Base-by-base conservation (phyloP, 1,140 invertebrate species). In the Ganaspis sp. region DNA sequence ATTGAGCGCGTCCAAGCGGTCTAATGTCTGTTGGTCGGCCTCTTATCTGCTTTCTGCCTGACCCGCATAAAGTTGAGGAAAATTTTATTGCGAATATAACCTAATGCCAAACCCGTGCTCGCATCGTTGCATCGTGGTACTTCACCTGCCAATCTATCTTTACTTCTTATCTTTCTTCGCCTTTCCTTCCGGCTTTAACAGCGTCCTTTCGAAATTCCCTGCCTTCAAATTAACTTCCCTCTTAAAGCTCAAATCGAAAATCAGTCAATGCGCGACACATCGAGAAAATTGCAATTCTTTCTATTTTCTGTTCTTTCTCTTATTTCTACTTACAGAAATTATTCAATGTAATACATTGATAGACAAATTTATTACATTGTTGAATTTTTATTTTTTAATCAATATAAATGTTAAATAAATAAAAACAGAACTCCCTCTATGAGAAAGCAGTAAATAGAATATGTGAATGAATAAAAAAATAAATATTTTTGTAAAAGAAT, bases 71-170 rank as follows among this genome's bases (percentile, higher is more conserved):
- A 58, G 37, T 42, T 45, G 72, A 74, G 70, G 76, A 77, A 77
- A 74, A 77, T n/a, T n/a, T n/a, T n/a, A n/a, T 77, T 74, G 64
- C 69, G 37, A 77, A 74, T n/a, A n/a, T 74, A 74, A 71, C 17
- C 72, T 70, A 11, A n/a, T 45, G 26, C 58, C 58, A 64, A 64
- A n/a, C 58, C 21, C 26, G 58, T 29, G 29, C 58, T 64, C 58
- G 23, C 12, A 15, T 29, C 12, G 58, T 15, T 64, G 58, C 58
- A 34, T 64, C 58, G 26, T 64, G 23, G 11, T n/a, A 64, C 26
- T 64, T 64, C 23, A 64, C 54, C 54, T 64, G 54, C 54, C 54
- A 64, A 64, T 64, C 54, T 38, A 38, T 70, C 69, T 70, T 45
- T 19, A 23, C 8, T 34, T 73, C 40, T 70, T 70, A 34, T 34